A percentile compares a stretch with the other conserved stretches of the same genome.
These are phyloP conservation scores for Endotricha flammealis DNA, from an alignment of 2,888 invertebrate species.

Conservation along the genomic window DNA sequence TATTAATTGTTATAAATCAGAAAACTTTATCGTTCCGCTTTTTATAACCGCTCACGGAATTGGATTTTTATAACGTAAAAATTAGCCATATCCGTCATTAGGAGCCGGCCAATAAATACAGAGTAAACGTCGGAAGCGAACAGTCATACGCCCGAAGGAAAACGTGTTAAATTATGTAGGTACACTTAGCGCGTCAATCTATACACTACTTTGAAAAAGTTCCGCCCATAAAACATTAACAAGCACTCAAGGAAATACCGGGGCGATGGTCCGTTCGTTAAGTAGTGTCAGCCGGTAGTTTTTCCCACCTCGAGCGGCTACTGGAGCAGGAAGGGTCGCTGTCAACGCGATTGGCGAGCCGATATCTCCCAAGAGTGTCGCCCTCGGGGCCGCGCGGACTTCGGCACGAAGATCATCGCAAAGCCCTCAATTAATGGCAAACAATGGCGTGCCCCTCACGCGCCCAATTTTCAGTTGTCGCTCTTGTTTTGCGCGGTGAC, in stretches of 20 bases:
- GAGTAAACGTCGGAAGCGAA: conserved; percentile 42
- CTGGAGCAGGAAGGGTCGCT: conserved; percentile 61
- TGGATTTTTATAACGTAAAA: conserved; percentile 60
- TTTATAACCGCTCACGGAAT: conserved; percentile 58
- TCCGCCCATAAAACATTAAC: conserved; percentile 78
- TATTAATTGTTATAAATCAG: conserved; percentile 78
- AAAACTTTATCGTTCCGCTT: conserved; percentile 57
- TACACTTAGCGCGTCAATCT: conserved; percentile 74
- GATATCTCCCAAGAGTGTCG: conserved; percentile 70
- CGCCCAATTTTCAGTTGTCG: conserved; percentile 72
- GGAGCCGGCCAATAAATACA: conserved; percentile 25
- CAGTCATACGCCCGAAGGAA: conserved; percentile 51
- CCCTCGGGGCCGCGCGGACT: conserved; percentile 47
- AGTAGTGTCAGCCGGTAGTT: conserved; percentile 75
- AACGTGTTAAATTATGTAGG: conserved; percentile 74
- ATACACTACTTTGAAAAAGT: conserved; percentile 73
- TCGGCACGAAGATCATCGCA: conserved; percentile 66
- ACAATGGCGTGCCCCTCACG: conserved; percentile 54
- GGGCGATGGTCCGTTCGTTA: conserved; percentile 68
- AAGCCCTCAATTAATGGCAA: conserved; percentile 75
- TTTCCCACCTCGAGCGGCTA: conserved; percentile 73
- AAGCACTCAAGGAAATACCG: conserved; percentile 77
- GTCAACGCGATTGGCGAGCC: conserved; percentile 73
- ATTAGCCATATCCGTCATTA: conserved; percentile 44
- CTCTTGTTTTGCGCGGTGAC: conserved; percentile 63